Percentiles rank a stretch among this genome's conserved stretches.
Conservation (phyloP, 2,888 invertebrate species). For the Eurytoma californica region DNA sequence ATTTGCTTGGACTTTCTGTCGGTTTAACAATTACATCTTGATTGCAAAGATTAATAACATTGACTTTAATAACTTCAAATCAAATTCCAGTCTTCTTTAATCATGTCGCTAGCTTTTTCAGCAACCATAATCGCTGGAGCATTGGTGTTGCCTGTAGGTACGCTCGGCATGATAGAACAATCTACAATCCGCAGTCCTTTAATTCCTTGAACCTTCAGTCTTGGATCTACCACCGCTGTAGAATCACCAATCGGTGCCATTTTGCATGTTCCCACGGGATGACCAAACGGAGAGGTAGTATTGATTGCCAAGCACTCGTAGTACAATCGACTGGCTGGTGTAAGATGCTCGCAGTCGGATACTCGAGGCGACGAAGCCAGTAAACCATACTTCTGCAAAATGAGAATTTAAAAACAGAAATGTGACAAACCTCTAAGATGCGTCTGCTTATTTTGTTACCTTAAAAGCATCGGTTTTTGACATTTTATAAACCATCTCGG, state of each 20-base stretch:
- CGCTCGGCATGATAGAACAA: conserved; percentile 5
- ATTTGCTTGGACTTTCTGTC: too few relatives aligned
- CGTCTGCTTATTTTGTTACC: neutral
- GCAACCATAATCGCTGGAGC: conserved; percentile 2
- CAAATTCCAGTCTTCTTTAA: conserved; percentile 11
- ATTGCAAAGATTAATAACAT: too few relatives aligned
- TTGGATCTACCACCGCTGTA: conserved; percentile 4
- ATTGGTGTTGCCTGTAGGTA: conserved; percentile 10
- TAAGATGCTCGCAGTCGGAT: neutral
- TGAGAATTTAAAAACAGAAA: too few relatives aligned
- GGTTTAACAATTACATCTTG: too few relatives aligned
- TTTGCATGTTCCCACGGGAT: conserved; percentile 19
- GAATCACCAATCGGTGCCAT: conserved; percentile 1
- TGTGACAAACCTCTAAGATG: neutral
- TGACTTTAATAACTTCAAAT: neutral
- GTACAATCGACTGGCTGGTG: neutral
- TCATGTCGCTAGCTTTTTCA: conserved; percentile 13
- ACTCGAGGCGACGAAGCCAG: neutral
- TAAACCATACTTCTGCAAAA: neutral
- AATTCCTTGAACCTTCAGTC: neutral
- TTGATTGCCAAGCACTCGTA: neutral
- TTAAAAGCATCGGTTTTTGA: neutral
- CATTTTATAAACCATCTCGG: neutral
- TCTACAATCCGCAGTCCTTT: neutral
- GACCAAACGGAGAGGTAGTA: neutral